Evolutionary conservation across 1,140 invertebrate species (phyloP), one percentile per base, ranked within the genome.

Genomic region (Heliconius hewitsoni): DNA sequence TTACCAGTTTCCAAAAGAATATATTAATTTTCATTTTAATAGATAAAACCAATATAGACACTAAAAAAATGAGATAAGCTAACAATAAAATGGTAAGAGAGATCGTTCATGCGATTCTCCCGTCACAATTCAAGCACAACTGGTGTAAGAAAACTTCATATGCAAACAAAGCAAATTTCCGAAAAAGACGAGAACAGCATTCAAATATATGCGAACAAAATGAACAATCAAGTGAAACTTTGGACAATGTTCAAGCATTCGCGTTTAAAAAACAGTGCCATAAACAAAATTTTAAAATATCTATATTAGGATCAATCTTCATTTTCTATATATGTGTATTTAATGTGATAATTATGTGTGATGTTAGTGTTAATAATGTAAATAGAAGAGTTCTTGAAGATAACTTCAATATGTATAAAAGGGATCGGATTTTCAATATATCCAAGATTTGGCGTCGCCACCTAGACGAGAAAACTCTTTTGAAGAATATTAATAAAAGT

Each of bases 321-420:
- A 72, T 91, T 82, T 87, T 91, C 71, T 90, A 91, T 86, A 52
- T 91, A 76, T 92, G 87, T 89, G 79, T 91, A 86, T 80, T 90
- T 82, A 94, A 93, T 92, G 91, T 94, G 87, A 93, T 94, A 92
- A 90, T 88, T 87, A 86, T 77, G 90, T 94, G 91, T 91, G 93
- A 93, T 91, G 89, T 87, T 91, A 93, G 88, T 89, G 86, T 90
- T 86, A 93, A 83, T 90, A 83, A 89, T 87, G 81, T 90, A 83
- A 86, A 89, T 89, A 83, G 85, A 78, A 87, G 87, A 81, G 82
- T 76, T 46, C 78, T 80, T 70, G 85, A 87, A 76, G 82, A 86
- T 23, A 84, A 66, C n/a, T 74, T 46, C 76, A 72, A 79, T 81
- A 76, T 77, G n/a, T 82, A 79, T 77, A 73, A 82, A 75, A 74